These are phyloP conservation scores for Cotesia glomerata DNA, from an alignment of 1,140 invertebrate genomes.

Conservation along the genomic window DNA sequence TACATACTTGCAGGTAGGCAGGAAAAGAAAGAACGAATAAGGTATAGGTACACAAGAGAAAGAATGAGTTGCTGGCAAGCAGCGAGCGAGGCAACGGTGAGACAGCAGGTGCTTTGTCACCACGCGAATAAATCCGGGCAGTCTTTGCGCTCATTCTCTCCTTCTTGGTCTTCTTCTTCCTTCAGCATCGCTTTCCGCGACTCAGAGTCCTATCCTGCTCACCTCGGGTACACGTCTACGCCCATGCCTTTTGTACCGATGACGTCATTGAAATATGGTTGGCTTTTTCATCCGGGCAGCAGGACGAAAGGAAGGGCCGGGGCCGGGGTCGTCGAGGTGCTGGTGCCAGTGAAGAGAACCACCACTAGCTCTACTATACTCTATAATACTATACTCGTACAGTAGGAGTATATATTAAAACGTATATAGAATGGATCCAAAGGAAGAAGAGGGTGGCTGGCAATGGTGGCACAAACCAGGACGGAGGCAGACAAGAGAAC, in stretches of 20 bases:
- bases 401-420: background rate
- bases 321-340: constrained; percentile 27
- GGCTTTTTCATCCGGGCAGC: constrained; percentile 37
- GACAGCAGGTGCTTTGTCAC: constrained; percentile 64
- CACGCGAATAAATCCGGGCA: constrained; percentile 58
- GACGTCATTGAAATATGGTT: constrained; percentile 53
- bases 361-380: background rate
- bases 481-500: constrained; percentile 46
- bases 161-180: constrained; percentile 39
- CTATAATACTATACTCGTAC: no score
- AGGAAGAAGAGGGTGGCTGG: constrained; percentile 7
- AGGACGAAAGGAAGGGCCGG: constrained; percentile 15
- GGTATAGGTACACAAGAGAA: constrained; percentile 19
- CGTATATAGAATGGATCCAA: background rate
- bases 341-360: background rate
- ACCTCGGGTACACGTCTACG: constrained; percentile 38
- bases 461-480: constrained; percentile 17
- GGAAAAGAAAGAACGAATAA: constrained; percentile 1
- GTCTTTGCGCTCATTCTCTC: constrained; percentile 40
- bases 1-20: background rate
- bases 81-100: constrained; percentile 45
- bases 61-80: constrained; percentile 27
- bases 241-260: constrained; percentile 49
- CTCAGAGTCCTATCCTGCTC: constrained; percentile 8
- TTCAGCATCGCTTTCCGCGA: constrained; percentile 35